Percentiles rank a stretch among this genome's conserved stretches.
These are phyloP conservation scores for Hydrocynus forskahlii DNA, from an alignment of 2,797 vertebrate genomes.

Conservation along the genomic window DNA sequence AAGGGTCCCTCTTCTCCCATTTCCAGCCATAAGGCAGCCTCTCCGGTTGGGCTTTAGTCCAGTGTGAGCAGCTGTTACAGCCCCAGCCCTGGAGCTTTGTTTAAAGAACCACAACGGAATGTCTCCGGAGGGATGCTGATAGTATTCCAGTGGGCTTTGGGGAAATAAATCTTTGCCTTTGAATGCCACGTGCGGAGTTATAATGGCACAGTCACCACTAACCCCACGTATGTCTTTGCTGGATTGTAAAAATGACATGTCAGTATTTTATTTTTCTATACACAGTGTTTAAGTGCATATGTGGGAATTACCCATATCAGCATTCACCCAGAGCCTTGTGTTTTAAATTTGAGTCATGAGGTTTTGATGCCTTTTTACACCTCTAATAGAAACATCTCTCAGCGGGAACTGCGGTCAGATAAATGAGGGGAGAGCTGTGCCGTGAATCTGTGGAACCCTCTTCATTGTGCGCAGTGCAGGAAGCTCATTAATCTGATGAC, in stretches of 20 bases:
- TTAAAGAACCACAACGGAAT: slow-evolving; percentile 42
- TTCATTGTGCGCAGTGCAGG: background rate
- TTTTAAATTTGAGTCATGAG: background rate
- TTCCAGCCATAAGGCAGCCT: background rate
- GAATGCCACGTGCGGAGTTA: slow-evolving; percentile 17
- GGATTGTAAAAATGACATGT: background rate
- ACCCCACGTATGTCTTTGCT: background rate
- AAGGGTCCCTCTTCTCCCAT: background rate
- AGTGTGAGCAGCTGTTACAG: slow-evolving; percentile 24
- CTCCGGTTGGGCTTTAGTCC: slow-evolving; percentile 21
- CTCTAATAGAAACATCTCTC: background rate
- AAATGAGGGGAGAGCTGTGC: background rate
- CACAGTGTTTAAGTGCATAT: background rate
- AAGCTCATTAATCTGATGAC: slow-evolving; percentile 32
- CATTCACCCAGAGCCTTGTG: background rate
- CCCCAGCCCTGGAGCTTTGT: slow-evolving; percentile 23
- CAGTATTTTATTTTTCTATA: background rate
- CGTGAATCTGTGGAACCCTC: background rate
- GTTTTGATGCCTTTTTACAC: background rate
- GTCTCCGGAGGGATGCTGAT: slow-evolving; percentile 30
- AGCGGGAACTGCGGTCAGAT: background rate
- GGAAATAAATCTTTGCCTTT: slow-evolving; percentile 32
- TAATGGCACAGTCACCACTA: slow-evolving; percentile 8
- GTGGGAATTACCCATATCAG: background rate
- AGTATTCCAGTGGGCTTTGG: slow-evolving; percentile 26